phyloP scores from a whole-genome alignment of 2,113 vertebrate species.

The Thryonomys swinderianus region DNA sequence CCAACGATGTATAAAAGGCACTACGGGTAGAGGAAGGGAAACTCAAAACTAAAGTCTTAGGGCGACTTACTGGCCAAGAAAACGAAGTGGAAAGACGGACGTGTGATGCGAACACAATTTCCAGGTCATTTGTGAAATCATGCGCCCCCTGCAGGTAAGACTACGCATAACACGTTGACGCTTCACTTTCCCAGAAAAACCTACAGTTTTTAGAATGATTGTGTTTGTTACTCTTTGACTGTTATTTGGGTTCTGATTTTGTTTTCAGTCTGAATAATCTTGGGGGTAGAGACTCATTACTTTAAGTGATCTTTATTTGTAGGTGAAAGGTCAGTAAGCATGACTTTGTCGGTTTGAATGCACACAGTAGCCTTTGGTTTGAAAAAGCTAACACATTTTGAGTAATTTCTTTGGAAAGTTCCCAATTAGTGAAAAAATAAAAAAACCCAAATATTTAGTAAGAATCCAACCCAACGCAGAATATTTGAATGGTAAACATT shows the following conservation, averaged over 20 bases:
- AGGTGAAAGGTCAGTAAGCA: background rate
- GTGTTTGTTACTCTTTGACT: background rate
- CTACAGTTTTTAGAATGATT: background rate
- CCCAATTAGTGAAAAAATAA: constrained; percentile 31
- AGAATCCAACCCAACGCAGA: background rate
- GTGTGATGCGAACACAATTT: background rate
- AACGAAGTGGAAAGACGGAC: background rate
- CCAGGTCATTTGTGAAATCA: background rate
- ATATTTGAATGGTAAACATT: constrained; percentile 3
- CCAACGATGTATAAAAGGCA: background rate
- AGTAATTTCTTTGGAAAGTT: constrained; percentile 30
- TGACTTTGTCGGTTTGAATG: constrained; percentile 29
- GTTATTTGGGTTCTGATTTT: constrained; percentile 34
- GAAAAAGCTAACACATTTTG: constrained; percentile 29
- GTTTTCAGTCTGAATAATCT: constrained; percentile 5
- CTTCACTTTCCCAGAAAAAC: background rate
- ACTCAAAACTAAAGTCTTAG: background rate
- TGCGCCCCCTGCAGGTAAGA: background rate
- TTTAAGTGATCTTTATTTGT: constrained; percentile 31
- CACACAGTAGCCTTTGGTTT: background rate
- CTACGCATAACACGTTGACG: fast-evolving
- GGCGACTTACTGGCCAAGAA: background rate
- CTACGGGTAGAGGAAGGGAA: background rate
- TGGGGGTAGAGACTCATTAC: background rate
- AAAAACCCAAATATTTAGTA: constrained; percentile 28